phyloP scores from a whole-genome alignment of 1,140 invertebrate genomes.

The Drosophila eugracilis region DNA sequence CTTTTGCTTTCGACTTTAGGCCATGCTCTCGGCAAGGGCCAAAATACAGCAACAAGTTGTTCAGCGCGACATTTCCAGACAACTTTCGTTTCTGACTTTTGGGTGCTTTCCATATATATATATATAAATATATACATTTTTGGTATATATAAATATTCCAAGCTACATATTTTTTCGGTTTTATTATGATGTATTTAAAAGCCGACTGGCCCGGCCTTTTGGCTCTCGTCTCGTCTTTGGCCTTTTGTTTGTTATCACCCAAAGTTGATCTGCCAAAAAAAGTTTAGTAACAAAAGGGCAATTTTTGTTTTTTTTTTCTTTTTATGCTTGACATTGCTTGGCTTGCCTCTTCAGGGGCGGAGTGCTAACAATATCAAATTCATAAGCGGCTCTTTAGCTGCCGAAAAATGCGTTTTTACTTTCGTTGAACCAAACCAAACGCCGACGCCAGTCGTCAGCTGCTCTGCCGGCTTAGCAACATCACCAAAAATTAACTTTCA shows the following conservation, averaged over 20 bases:
- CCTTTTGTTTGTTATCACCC: conserved; percentile 61
- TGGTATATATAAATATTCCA: conserved; percentile 34
- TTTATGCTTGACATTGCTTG: conserved; percentile 56
- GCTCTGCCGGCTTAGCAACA: conserved; percentile 72
- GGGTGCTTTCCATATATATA: conserved; percentile 64
- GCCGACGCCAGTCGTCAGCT: conserved; percentile 30
- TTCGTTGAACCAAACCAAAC: conserved; percentile 68
- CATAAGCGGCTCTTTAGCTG: conserved; percentile 52
- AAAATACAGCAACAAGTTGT: conserved; percentile 52
- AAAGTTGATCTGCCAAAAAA: conserved; percentile 44
- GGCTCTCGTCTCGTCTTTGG: conserved; percentile 29
- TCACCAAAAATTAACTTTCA: conserved; percentile 83
- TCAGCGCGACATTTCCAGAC: conserved; percentile 75
- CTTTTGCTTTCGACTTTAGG: conserved; percentile 79
- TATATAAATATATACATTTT: conserved; percentile 24
- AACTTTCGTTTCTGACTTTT: conserved; percentile 77
- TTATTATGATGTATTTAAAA: conserved; percentile 55
- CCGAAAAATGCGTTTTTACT: conserved; percentile 83
- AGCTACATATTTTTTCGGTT: conserved; percentile 34
- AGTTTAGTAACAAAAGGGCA: conserved; percentile 64
- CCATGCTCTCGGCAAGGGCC: conserved; percentile 58
- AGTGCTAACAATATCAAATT: conserved; percentile 52
- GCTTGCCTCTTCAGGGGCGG: conserved; percentile 60
- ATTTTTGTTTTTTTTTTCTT: conserved; percentile 32
- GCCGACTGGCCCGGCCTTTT: conserved; percentile 29